Evolutionary conservation across 2,888 invertebrate species (phyloP).

Genomic region (Andrena hattorfiana): DNA sequence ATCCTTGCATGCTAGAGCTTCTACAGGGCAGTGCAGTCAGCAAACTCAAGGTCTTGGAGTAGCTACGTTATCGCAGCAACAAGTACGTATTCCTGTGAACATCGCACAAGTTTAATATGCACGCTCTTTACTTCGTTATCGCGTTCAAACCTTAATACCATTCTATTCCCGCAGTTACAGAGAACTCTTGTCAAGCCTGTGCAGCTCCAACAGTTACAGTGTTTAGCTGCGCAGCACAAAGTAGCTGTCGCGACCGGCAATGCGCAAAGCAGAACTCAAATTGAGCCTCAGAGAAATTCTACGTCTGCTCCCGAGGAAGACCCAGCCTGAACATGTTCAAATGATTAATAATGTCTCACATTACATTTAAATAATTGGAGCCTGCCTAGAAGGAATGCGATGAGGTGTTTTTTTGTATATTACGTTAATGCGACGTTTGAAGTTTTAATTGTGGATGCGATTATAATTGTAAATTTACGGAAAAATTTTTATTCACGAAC

Average conservation of each 20-base stretch:
- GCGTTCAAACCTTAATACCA: background rate
- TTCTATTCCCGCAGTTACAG: slow-evolving; percentile 67
- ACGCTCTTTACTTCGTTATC: background rate
- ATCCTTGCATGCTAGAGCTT: slow-evolving; percentile 82
- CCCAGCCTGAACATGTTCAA: slow-evolving; percentile 81
- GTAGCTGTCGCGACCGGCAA: slow-evolving; percentile 79
- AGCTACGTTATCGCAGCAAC: slow-evolving; percentile 82
- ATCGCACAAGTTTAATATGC: no score
- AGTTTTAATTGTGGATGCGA: slow-evolving; percentile 60
- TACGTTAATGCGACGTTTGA: slow-evolving; percentile 51
- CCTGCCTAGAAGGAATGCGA: slow-evolving; percentile 71
- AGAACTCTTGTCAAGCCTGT: slow-evolving; percentile 77
- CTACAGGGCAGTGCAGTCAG: slow-evolving; percentile 81
- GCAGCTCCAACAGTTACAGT: slow-evolving; percentile 83
- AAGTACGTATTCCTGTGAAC: slow-evolving; percentile 72
- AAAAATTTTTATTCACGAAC: slow-evolving; percentile 53
- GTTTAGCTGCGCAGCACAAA: slow-evolving; percentile 83
- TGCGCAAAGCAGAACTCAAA: slow-evolving; percentile 80
- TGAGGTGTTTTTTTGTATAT: slow-evolving; percentile 66
- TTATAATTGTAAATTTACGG: slow-evolving; percentile 55
- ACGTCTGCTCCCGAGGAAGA: slow-evolving; percentile 81
- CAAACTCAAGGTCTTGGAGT: slow-evolving; percentile 82
- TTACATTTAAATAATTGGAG: slow-evolving; percentile 76
- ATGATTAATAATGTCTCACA: slow-evolving; percentile 72
- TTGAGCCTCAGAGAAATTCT: slow-evolving; percentile 81